Evolutionary conservation across 2,113 vertebrate genomes (phyloP), one percentile per base, ranked within the genome.

Genomic region (Tetrax tetrax): DNA sequence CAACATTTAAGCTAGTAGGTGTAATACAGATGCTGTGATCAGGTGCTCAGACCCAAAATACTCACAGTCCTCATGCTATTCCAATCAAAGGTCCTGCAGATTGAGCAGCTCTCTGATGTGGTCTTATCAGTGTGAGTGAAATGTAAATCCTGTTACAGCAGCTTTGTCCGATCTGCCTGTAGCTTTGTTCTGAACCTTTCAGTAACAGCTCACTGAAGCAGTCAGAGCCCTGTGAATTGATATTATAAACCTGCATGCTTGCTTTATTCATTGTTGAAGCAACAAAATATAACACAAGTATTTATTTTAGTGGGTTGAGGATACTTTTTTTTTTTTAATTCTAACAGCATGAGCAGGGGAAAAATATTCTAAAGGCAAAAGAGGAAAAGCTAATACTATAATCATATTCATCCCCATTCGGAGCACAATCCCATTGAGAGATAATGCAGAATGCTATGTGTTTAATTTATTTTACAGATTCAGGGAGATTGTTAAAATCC

Each of bases 181-280:
- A 98, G 97, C 97, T 98, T 98, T 98, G 98, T 98, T 98, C 98
- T 97, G 96, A 98, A 98, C 96, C 96, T 92, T 98, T 98, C 98
- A 97, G 98, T 97, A 98, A 97, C 98, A 98, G 98, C 93, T 98
- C 98, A 98, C 61, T 98, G 98, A 98, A 98, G 98, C 98, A 97
- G 98, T 98, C 97, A 97, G 96, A 97, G 95, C 96, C 95, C 91
- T 96, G 97, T 91, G 98, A 98, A 98, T 98, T 98, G 98, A 98
- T 98, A 98, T 98, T 98, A 97, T 97, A 98, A 98, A 98, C 97
- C 97, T 93, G 85, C 93, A 72, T 80, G 95, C 97, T 97, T 97
- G 96, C 96, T 98, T 98, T 98, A 98, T 97, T 98, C 98, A 97
- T 98, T 95, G 97, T 56, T 53, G 91, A 97, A 96, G 95, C 95